Base-by-base conservation (phyloP, 2,113 vertebrate species). In the Pagrus major region DNA sequence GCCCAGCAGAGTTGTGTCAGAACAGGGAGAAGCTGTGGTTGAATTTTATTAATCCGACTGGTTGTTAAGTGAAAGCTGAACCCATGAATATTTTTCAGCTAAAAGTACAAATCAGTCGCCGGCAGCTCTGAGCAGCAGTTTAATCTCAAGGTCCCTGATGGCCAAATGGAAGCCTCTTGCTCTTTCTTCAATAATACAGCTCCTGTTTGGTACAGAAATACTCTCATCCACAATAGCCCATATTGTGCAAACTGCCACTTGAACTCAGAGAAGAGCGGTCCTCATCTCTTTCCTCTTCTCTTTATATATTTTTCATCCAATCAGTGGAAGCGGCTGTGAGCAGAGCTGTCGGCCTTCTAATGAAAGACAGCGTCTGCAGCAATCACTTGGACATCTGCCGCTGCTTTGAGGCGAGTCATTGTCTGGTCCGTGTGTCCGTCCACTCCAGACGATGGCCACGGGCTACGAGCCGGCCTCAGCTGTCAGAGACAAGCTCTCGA, bases 401-500 rank as follows among this genome's bases (percentile, higher is more conserved):
- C 76, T 7, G 84, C 81, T 88, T 71, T 91, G 69, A 86, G 83
- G 73, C 31, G 9, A 77, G 75, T 66, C 88, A 81, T 92, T 91
- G 91, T 91, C 75, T 44, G 54, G 71, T 83, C 68, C 33, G 73
- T 77, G 70, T 37, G 63, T 52, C 83, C 82, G 78, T 85, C 85
- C 84, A 27, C 66, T 78, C 67, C 81, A 83, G 89, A 82, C 85
- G 41, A 78, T 76, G 54, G 93, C 94, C 93, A 66, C 70, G n/a
- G 93, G 94, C 94, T 56, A 92, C 35, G n/a, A 71, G 80, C 69
- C 44, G 80, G 86, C 87, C 86, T 84, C 86, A 86, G 82, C 82
- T 85, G 88, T 72, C 77, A 55, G 71, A 55, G 76, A 87, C 25
- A 49, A 72, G 84, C 72, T 60, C 55, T 31, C 27, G 52, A 35